Conservation (phyloP, 2,113 vertebrate species). For the Shinisaurus crocodilurus region DNA sequence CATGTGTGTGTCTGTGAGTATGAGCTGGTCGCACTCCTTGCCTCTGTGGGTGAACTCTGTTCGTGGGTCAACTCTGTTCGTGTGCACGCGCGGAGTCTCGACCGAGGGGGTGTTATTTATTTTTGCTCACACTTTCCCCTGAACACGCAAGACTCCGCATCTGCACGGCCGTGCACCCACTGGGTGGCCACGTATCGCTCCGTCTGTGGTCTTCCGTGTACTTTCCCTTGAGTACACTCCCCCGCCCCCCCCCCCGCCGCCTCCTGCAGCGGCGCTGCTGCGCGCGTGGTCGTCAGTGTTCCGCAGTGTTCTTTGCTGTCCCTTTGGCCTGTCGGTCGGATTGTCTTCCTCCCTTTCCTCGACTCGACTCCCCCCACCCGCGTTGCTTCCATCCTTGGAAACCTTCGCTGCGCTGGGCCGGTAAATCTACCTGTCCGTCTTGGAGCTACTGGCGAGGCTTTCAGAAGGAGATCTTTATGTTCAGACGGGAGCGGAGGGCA, state of each 20-base stretch:
- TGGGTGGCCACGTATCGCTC: too few relatives aligned
- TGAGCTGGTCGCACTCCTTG: background rate
- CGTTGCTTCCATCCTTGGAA: background rate
- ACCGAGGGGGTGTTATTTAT: background rate
- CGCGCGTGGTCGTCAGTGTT: background rate
- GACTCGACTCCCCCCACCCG: background rate
- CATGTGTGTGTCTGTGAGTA: accelerated
- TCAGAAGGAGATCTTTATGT: background rate
- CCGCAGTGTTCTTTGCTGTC: background rate
- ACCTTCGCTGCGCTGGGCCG: background rate
- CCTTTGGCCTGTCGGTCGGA: background rate
- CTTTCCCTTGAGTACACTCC: background rate
- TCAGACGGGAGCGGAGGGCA: background rate
- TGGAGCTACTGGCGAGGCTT: background rate
- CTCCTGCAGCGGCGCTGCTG: background rate
- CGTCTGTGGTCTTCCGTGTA: background rate
- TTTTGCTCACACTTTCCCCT: accelerated
- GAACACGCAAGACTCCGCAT: background rate
- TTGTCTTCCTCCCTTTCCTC: background rate
- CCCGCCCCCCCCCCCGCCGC: background rate
- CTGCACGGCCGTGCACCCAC: background rate
- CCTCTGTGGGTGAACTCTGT: background rate
- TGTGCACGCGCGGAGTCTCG: background rate
- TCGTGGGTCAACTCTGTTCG: too few relatives aligned
- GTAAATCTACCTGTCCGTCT: background rate